Evolutionary conservation across 2,113 vertebrate species (phyloP).

Genomic region (Regulus satrapa): DNA sequence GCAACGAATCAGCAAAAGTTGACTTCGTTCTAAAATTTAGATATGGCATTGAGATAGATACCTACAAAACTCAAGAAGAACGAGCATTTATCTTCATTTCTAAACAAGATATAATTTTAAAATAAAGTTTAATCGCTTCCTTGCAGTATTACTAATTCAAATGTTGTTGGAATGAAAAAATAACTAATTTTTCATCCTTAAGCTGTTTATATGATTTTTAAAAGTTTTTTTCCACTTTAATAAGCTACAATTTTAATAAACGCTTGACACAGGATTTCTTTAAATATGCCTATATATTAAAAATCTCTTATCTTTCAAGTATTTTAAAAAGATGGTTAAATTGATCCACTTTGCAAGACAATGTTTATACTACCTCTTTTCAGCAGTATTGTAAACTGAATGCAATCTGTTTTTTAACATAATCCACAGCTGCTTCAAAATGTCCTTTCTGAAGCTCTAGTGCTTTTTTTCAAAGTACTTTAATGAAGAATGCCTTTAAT

Average conservation of each 20-base stretch:
- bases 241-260: background rate
- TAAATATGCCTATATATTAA: background rate
- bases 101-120: background rate
- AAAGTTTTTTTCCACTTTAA: background rate
- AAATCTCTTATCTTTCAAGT: background rate
- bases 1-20: background rate
- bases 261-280: background rate
- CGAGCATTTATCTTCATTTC: background rate
- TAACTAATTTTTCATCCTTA: background rate
- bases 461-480: background rate
- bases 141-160: background rate
- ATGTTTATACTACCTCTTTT: slow-evolving; percentile 11
- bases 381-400: background rate
- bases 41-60: background rate
- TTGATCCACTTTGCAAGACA: background rate
- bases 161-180: background rate
- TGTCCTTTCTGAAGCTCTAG: background rate
- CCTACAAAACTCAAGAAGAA: background rate
- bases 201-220: background rate
- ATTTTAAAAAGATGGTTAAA: background rate
- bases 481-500: slow-evolving; percentile 7
- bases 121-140: background rate
- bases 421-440: slow-evolving; percentile 22
- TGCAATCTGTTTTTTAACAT: background rate
- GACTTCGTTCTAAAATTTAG: background rate